Evolutionary conservation across 2,797 vertebrate genomes (phyloP), one percentile per base, ranked within the genome.

Genomic region (Sebastes oblongus): DNA sequence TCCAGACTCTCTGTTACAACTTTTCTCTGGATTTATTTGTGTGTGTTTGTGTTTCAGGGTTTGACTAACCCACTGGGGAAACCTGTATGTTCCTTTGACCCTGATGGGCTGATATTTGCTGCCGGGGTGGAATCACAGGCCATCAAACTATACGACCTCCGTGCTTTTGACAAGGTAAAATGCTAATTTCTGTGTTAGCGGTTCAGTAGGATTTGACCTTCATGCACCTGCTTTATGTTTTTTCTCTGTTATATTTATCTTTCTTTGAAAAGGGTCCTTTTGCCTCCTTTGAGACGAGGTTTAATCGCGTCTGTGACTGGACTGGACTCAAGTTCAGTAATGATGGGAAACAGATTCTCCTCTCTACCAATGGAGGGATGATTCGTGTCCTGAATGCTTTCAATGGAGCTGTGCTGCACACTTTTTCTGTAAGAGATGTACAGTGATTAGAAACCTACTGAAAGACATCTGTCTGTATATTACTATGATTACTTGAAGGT

Each of bases 51-150:
- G 30, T 87, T 86, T 66, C 89, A 98, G 98, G 98, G 97, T 72
- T 89, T 97, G 75, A 98, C 97, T 88, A 97, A 98, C 92, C 96
- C 97, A 12, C 95, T 98, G 68, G 97, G 97, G 59, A 97, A 97
- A 75, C 97, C 98, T n/a, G 96, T 98, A 3, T 98, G 98, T 83
- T 98, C 97, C 27, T 98, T 98, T 94, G 98, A 98, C 86, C 97
- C 97, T 5, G 98, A 98, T 85, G 98, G 98, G 7, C 93, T 98
- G 85, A 98, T 99, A 93, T 99, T 98, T 95, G 98, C 97, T 56
- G 97, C 97, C 42, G 97, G 97, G 4, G 97, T 98, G 2, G 97
- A 98, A 88, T 98, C 98, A 29, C 96, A 97, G 93, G 95, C 96
- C 93, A 96, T 98, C 79, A 97, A 98, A 83, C 94, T 98, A 68